These are phyloP conservation scores for Planococcus citri DNA, from an alignment of 1,140 invertebrate species.

Conservation along the genomic window DNA sequence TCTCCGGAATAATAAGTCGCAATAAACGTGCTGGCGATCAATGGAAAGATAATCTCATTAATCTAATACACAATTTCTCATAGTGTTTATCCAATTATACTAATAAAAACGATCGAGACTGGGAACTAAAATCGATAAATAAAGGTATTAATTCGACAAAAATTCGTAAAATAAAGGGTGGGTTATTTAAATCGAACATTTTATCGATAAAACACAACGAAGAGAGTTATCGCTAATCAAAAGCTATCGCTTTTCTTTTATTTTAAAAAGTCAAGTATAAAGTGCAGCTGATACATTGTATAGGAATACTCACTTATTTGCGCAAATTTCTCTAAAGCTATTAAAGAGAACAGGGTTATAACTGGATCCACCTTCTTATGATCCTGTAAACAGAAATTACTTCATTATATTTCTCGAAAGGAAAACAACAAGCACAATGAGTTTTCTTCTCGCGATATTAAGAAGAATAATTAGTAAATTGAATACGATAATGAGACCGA, in stretches of 20 bases:
- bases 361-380: conserved; percentile 48
- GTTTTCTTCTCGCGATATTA: too few species aligned
- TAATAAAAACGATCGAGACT: too few species aligned
- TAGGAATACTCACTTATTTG: conserved; percentile 74
- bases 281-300: conserved; percentile 11
- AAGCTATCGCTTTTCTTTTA: background rate
- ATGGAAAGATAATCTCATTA: background rate
- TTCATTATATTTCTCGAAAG: too few species aligned
- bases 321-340: conserved; percentile 88
- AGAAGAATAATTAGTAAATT: too few species aligned
- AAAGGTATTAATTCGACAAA: too few species aligned
- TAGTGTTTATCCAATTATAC: too few species aligned
- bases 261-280: conserved; percentile 1
- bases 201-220: too few species aligned
- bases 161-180: too few species aligned
- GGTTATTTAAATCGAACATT: too few species aligned
- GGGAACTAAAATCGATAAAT: too few species aligned
- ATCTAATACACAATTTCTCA: background rate
- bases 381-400: conserved; percentile 37
- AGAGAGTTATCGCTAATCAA: background rate
- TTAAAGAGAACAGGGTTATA: conserved; percentile 74
- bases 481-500: too few species aligned
- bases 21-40: background rate
- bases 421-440: too few species aligned
- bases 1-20: background rate